These are phyloP conservation scores for Alcedo atthis DNA, from an alignment of 2,797 vertebrate species.

Conservation along the genomic window DNA sequence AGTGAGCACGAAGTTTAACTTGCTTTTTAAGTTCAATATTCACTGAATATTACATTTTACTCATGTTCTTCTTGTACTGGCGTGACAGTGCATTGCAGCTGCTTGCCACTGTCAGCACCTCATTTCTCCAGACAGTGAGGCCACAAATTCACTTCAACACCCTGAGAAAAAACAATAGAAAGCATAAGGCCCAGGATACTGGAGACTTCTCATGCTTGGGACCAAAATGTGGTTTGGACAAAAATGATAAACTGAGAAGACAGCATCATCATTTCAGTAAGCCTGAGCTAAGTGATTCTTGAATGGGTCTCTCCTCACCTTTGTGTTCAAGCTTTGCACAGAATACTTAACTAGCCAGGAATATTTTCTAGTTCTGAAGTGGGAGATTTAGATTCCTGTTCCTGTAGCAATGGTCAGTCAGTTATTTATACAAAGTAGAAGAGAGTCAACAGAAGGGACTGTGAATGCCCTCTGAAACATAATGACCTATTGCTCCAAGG, in stretches of 20 bases:
- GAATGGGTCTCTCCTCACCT: neutral
- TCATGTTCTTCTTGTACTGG: neutral
- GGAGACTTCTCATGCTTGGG: neutral
- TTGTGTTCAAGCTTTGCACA: neutral
- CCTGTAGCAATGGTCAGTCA: neutral
- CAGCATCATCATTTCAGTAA: neutral
- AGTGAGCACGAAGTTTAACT: neutral
- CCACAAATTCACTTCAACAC: neutral
- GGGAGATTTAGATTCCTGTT: constrained; percentile 1
- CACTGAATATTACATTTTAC: neutral
- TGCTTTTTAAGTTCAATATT: neutral
- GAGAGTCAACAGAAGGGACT: neutral
- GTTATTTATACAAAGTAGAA: constrained; percentile 39
- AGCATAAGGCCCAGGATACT: neutral
- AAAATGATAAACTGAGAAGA: neutral
- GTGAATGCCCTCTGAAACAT: neutral
- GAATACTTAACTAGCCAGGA: constrained; percentile 13
- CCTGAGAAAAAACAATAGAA: neutral
- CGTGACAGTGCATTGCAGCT: neutral
- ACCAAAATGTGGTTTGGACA: neutral
- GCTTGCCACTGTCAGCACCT: neutral
- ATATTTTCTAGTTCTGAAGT: neutral
- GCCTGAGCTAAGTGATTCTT: neutral
- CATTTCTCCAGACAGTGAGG: neutral
- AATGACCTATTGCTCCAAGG: neutral